Conservation (phyloP, 2,797 vertebrate genomes). For the Spheniscus humboldti region DNA sequence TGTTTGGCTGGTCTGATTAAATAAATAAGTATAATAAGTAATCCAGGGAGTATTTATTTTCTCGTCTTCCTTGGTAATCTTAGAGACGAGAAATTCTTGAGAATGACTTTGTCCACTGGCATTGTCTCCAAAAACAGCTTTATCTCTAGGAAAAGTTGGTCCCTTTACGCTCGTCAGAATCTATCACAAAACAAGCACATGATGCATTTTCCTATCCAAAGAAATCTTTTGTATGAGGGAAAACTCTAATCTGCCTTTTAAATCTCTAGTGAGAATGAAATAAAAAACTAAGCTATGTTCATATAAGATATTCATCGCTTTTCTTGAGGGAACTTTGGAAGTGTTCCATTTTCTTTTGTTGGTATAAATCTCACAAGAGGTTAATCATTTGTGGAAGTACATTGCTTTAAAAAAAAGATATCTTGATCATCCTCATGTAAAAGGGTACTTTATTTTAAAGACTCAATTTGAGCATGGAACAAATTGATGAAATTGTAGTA, state of each 20-base stretch:
- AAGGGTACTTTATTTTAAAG: constrained; percentile 49
- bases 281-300: not conserved
- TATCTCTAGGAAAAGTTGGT: not conserved
- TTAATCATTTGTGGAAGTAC: constrained; percentile 2
- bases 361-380: constrained; percentile 3
- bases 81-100: not conserved
- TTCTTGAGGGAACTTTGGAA: not conserved
- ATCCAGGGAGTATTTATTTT: not conserved
- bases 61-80: not conserved
- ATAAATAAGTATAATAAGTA: not conserved
- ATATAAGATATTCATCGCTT: not conserved
- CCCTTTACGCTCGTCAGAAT: not conserved
- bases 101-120: not conserved
- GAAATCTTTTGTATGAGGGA: not conserved
- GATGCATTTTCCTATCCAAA: not conserved
- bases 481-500: constrained; percentile 48
- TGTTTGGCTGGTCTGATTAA: not conserved
- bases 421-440: constrained; percentile 11
- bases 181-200: not conserved
- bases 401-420: not conserved
- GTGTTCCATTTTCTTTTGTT: not conserved
- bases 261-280: not conserved
- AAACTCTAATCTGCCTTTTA: constrained; percentile 23
- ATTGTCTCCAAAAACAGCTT: not conserved
- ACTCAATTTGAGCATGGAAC: constrained; percentile 26